These are phyloP conservation scores for Anoplophora glabripennis DNA, from an alignment of 1,140 invertebrate species.

Conservation along the genomic window DNA sequence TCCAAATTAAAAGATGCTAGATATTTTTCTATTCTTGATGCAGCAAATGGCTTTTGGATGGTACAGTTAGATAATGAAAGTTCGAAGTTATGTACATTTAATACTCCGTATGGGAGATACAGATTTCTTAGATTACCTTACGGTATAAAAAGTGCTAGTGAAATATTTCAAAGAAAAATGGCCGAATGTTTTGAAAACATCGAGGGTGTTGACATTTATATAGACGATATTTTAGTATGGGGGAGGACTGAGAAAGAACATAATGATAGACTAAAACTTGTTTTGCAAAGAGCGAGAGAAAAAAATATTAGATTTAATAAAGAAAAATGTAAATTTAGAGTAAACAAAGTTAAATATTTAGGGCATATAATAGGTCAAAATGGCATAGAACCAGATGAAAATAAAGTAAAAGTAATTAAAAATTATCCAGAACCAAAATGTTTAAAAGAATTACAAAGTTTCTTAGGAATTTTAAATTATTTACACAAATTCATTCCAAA, in stretches of 20 bases:
- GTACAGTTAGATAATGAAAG: slow-evolving; percentile 28
- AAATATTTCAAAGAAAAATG: not conserved
- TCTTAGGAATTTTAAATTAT: too few species aligned
- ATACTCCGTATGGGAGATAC: slow-evolving; percentile 43
- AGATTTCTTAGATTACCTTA: not conserved
- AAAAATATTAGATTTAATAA: too few species aligned
- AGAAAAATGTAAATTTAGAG: too few species aligned
- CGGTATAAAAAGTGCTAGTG: not conserved
- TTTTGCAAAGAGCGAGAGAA: too few species aligned
- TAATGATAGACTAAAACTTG: too few species aligned
- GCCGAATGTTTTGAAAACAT: not conserved
- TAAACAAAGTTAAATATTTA: too few species aligned
- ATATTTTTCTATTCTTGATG: slow-evolving; percentile 31
- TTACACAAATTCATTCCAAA: slow-evolving; percentile 22
- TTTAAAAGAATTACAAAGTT: too few species aligned
- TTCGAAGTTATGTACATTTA: slow-evolving; percentile 33
- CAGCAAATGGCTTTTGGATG: slow-evolving; percentile 33
- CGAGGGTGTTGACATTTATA: not conserved
- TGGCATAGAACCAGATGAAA: too few species aligned
- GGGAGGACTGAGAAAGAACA: slow-evolving; percentile 22
- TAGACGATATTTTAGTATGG: not conserved
- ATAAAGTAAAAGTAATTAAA: too few species aligned
- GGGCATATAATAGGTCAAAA: too few species aligned
- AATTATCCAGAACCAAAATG: too few species aligned
- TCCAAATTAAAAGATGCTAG: slow-evolving; percentile 22